Base-by-base conservation (phyloP, 1,140 invertebrate species). In the Aphaenogaster rudis region DNA sequence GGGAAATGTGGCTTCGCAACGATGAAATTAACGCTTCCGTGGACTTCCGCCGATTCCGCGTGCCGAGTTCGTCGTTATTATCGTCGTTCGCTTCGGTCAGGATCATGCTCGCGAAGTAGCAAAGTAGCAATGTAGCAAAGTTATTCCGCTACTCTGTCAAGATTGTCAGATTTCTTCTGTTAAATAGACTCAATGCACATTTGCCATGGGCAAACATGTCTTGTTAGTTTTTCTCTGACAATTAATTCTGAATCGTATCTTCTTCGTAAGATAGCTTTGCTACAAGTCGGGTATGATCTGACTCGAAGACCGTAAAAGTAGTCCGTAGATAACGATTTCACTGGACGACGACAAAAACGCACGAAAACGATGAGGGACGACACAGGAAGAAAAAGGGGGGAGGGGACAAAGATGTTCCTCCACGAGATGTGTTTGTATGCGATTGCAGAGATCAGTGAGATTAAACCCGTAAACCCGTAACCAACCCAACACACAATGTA, bases 401-500 rank as follows among this genome's bases (percentile, higher is more conserved):
- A n/a, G 21, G 21, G 6, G 7, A 4, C 2, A 54, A 21, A 61
- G 17, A 77, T 17, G 17, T 59, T 86, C 17, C 13, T 45, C 36
- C 77, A 48, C 28, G 59, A 67, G n/a, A 67, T 67, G 64, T 81
- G 76, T 67, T 59, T 50, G 72, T 90, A 80, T 79, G 80, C 66
- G 69, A 71, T 45, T 88, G 78, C 52, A 87, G 48, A 91, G 54
- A 91, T 91, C 87, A 89, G 81, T 91, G 90, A 82, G 77, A 91
- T 91, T 91, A 92, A 94, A 94, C 92, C 95, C 95, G 91, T 92
- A 92, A 94, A 94, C 92, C 95, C 95, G 91, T 92, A 93, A 95
- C 95, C 95, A 95, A 91, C 93, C 94, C 94, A 95, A 94, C 94
- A 95, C 93, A 95, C 88, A 93, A 94, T 89, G 91, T 92, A 85